Base-by-base conservation (phyloP, 2,797 vertebrate genomes). In the Geotrypetes seraphini region DNA sequence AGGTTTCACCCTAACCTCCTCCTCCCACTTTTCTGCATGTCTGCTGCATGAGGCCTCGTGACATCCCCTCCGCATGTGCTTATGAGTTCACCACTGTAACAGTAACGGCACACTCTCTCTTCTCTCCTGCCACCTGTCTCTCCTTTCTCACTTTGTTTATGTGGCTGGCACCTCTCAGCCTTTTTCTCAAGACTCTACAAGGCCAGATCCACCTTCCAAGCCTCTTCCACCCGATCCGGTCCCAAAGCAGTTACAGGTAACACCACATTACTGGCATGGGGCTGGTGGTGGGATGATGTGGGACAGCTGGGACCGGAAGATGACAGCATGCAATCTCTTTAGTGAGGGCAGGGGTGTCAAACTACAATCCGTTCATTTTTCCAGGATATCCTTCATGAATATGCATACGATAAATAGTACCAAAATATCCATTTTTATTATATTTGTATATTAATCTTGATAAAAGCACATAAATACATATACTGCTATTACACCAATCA, bases 201-300 rank as follows among this genome's bases (percentile, higher is more conserved):
- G 89, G 50, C 91, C 88, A 4, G 80, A 82, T 17, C 84, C 91
- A 21, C 91, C 91, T 50, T 83, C 79, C 81, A 89, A 88, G 86
- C 90, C 90, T 47, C 87, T 94, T 60, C 92, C 92, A 37, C 90
- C 89, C 26, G 86, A 91, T 78, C 91, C 92, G 28, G 37, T 85
- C 41, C 54, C 73, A 55, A 86, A 78, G 54, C 60, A 59, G 37
- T 36, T 53, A 34, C 78, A 96, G 91, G 92, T 94, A 95, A 92
- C 0, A 2, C 19, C 45, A 47, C 18, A 11, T 16, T 12, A 9
- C 15, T 36, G 24, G n/a, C n/a, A n/a, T 6, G 7, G 39, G 30
- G 22, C 2, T 26, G 36, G 18, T 19, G 25, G 22, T 3, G 3
- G n/a, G 16, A 33, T 28, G 26, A 28, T 36, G 30, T 23, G 36